A percentile compares a stretch with the other conserved stretches of the same genome.
Conservation (phyloP, 2,113 vertebrate genomes). For the Picathartes gymnocephalus region DNA sequence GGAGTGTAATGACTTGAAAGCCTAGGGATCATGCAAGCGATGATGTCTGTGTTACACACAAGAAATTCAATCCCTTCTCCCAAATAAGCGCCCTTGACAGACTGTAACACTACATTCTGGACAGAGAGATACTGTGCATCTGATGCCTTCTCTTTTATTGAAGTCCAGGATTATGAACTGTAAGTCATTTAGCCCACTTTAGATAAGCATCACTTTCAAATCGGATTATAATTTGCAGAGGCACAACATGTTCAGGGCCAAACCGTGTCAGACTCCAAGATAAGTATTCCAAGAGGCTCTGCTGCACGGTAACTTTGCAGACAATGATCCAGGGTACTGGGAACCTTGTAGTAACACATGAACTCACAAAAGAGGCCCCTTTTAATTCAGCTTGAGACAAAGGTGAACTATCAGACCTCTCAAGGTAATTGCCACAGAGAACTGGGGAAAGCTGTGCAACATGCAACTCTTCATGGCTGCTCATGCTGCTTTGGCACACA, state of each 20-base stretch:
- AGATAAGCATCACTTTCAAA: slow-evolving; percentile 57
- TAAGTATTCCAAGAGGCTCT: neutral
- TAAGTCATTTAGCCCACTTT: slow-evolving; percentile 32
- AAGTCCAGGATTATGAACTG: slow-evolving; percentile 13
- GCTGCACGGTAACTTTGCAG: neutral
- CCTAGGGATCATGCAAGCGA: neutral
- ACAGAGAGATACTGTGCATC: neutral
- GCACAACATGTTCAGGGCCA: slow-evolving; percentile 3
- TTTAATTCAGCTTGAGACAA: slow-evolving; percentile 2
- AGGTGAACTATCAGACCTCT: neutral
- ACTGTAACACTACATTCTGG: neutral
- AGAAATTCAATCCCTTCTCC: neutral
- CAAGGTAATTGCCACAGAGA: neutral
- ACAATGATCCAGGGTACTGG: neutral
- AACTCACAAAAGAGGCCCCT: neutral
- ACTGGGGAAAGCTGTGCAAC: neutral
- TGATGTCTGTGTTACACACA: neutral
- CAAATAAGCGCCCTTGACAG: neutral
- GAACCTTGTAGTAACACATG: neutral
- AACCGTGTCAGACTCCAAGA: slow-evolving; percentile 4
- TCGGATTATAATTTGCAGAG: slow-evolving; percentile 54
- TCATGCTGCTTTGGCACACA: neutral
- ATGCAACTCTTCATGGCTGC: neutral
- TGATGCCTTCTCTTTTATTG: neutral
- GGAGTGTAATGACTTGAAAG: neutral